These are phyloP conservation scores for Lethenteron reissneri DNA, from an alignment of 2,113 vertebrate genomes.

Conservation along the genomic window DNA sequence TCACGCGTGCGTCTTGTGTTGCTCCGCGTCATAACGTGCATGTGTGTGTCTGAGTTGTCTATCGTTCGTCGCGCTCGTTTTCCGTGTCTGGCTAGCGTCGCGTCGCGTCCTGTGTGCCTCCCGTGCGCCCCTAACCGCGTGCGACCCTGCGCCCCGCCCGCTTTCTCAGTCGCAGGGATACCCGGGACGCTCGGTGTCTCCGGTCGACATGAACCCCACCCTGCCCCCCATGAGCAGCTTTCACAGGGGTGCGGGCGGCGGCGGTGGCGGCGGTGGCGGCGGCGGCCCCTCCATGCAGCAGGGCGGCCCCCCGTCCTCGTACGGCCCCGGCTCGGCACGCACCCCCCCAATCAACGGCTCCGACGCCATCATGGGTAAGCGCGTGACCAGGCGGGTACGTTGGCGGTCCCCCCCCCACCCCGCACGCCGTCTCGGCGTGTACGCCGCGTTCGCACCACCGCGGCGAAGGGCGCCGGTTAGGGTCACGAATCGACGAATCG, in stretches of 20 bases:
- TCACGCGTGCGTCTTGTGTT: no score
- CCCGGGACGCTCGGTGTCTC: background rate
- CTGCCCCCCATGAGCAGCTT: conserved; percentile 1
- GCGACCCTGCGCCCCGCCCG: background rate
- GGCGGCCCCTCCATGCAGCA: no score
- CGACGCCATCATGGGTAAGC: conserved; percentile 1
- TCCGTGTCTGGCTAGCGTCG: background rate
- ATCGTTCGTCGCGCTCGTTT: background rate
- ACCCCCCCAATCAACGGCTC: background rate
- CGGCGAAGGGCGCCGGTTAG: no score
- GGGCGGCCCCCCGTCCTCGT: background rate
- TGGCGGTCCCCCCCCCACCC: no score
- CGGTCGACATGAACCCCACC: background rate
- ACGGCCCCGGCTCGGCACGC: background rate
- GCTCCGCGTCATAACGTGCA: no score
- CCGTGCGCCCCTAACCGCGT: background rate
- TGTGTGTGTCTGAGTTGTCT: background rate
- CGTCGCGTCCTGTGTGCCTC: background rate
- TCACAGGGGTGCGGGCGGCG: background rate
- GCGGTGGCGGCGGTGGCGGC: no score
- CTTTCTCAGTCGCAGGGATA: no score
- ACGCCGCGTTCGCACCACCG: no score
- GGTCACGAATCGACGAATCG: no score
- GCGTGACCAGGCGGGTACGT: no score
- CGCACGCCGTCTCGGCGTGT: no score